Percentiles rank a stretch among this genome's conserved stretches.
phyloP scores from a whole-genome alignment of 2,888 invertebrate species.

The Parthenolecanium corni region DNA sequence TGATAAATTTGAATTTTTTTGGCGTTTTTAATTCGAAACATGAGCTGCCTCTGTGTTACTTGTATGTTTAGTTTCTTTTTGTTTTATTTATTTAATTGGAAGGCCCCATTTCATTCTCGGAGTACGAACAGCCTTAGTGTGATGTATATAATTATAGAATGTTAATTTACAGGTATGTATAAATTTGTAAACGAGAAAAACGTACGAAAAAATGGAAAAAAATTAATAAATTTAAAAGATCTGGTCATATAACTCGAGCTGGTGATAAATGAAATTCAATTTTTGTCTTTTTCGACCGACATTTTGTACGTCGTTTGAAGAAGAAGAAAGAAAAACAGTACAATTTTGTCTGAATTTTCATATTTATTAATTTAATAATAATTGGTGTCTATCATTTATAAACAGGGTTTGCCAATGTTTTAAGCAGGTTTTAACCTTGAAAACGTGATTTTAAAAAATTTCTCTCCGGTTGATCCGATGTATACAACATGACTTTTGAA shows the following conservation, averaged over 20 bases:
- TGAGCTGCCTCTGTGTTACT: slow-evolving; percentile 2
- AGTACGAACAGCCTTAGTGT: slow-evolving; percentile 27
- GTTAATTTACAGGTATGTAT: slow-evolving; percentile 17
- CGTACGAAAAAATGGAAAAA: slow-evolving; percentile 1
- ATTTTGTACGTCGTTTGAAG: too few relatives aligned
- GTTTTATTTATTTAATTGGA: slow-evolving; percentile 15
- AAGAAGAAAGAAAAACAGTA: too few relatives aligned
- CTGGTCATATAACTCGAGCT: slow-evolving; percentile 19
- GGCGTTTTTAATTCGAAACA: background rate
- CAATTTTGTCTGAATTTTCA: too few relatives aligned
- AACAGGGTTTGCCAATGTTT: too few relatives aligned
- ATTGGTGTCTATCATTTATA: too few relatives aligned
- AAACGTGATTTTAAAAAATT: too few relatives aligned
- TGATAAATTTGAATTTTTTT: background rate
- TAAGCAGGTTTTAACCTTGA: too few relatives aligned
- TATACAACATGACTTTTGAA: too few relatives aligned
- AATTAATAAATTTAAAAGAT: background rate
- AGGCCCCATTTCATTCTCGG: slow-evolving; percentile 27
- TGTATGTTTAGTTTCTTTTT: background rate
- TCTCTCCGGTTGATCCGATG: too few relatives aligned
- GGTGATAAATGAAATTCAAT: background rate
- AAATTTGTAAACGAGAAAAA: background rate
- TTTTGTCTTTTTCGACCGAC: too few relatives aligned
- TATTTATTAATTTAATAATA: too few relatives aligned
- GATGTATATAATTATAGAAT: slow-evolving; percentile 24